Percentiles rank a stretch among this genome's conserved stretches.
Evolutionary conservation across 2,888 invertebrate genomes (phyloP).

Genomic region (Erannis defoliaria): DNA sequence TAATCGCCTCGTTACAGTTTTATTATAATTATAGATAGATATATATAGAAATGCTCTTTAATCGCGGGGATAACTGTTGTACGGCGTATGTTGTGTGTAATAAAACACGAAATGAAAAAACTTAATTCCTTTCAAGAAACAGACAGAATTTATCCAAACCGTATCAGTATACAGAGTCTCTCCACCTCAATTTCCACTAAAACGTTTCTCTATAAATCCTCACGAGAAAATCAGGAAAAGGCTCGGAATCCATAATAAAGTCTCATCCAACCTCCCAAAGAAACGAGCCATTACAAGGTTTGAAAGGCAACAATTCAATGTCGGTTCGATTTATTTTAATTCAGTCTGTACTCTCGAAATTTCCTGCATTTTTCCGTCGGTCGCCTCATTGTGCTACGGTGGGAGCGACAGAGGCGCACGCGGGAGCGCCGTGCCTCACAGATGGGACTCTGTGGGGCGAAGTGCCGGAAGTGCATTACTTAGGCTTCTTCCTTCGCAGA

Average conservation of each 20-base stretch:
- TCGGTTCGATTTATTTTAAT: slow-evolving; percentile 67
- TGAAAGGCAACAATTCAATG: slow-evolving; percentile 60
- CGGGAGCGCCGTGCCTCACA: slow-evolving; percentile 33
- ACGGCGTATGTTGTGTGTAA: not conserved
- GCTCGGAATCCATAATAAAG: slow-evolving; percentile 38
- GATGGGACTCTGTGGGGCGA: slow-evolving; percentile 49
- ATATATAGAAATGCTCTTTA: no score
- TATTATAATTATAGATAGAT: no score
- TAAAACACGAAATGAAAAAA: not conserved
- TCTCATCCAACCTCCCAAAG: slow-evolving; percentile 33
- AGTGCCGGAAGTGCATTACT: slow-evolving; percentile 62
- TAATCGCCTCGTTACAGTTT: no score
- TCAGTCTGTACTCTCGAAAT: slow-evolving; percentile 50
- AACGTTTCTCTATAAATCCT: slow-evolving; percentile 23
- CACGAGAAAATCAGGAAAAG: slow-evolving; percentile 27
- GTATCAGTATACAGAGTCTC: slow-evolving; percentile 3
- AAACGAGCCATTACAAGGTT: slow-evolving; percentile 48
- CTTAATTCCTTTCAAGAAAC: not conserved
- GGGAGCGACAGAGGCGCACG: slow-evolving; percentile 44
- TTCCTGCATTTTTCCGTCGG: slow-evolving; percentile 56
- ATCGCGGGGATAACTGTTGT: no score
- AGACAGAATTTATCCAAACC: not conserved
- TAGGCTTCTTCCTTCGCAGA: slow-evolving; percentile 56
- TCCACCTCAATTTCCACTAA: slow-evolving; percentile 11
- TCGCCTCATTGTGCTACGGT: slow-evolving; percentile 53